These are phyloP conservation scores for Teleogryllus occipitalis DNA, from an alignment of 1,140 invertebrate genomes.

Conservation along the genomic window DNA sequence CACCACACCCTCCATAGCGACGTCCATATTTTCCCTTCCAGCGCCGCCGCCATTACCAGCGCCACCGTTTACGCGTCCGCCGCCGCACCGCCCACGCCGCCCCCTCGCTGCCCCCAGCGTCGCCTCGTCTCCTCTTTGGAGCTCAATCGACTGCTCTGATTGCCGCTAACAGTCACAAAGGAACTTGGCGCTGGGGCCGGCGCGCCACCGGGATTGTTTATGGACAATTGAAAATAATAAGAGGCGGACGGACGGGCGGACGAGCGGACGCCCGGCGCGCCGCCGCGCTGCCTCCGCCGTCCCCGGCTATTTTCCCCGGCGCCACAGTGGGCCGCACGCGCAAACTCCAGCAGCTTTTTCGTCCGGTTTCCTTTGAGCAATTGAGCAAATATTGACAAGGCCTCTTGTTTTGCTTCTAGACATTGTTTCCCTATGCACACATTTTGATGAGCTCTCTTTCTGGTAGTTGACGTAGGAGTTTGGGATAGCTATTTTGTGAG, in stretches of 20 bases:
- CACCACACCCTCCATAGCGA: not conserved
- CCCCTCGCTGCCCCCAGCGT: not conserved
- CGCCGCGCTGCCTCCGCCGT: too few relatives aligned
- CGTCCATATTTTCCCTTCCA: not conserved
- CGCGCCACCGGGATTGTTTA: not conserved
- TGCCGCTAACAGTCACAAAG: not conserved
- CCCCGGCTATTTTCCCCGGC: too few relatives aligned
- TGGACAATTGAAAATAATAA: slow-evolving; percentile 1
- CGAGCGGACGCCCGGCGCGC: not conserved
- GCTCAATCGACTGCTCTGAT: not conserved
- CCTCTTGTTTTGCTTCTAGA: too few relatives aligned
- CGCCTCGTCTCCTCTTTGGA: not conserved
- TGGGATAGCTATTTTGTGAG: too few relatives aligned
- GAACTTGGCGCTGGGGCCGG: not conserved
- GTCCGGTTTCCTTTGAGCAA: too few relatives aligned
- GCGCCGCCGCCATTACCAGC: not conserved
- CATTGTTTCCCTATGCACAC: too few relatives aligned
- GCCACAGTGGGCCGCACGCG: not conserved
- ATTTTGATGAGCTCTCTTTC: too few relatives aligned
- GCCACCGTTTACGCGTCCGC: not conserved
- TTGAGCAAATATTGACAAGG: too few relatives aligned
- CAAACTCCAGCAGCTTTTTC: too few relatives aligned
- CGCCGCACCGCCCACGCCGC: too few relatives aligned
- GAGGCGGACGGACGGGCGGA: not conserved
- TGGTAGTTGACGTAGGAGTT: too few relatives aligned